phyloP scores from a whole-genome alignment of 2,888 invertebrate species.

The Xanthorhoe spadicearia region DNA sequence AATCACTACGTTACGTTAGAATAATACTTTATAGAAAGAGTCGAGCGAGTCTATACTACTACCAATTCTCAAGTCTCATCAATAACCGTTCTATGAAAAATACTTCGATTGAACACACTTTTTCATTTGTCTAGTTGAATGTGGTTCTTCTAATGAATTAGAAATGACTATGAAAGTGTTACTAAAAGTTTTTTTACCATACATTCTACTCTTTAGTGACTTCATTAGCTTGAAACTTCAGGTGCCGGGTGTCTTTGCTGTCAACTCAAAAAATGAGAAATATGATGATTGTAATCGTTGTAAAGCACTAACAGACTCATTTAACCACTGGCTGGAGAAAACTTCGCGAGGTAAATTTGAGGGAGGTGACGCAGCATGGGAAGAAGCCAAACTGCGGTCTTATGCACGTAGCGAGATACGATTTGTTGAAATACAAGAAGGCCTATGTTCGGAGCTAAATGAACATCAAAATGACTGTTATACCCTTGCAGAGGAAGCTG shows the following conservation, averaged over 20 bases:
- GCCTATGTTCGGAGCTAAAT: conserved; percentile 89
- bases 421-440: conserved; percentile 95
- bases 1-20: no score
- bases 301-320: conserved; percentile 89
- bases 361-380: conserved; percentile 97
- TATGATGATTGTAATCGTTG: conserved; percentile 88
- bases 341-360: conserved; percentile 95
- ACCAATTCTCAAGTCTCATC: no score
- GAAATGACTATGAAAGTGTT: conserved; percentile 30
- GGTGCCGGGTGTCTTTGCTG: conserved; percentile 40
- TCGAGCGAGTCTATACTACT: no score
- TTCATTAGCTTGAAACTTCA: conserved; percentile 48
- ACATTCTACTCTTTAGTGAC: conserved; percentile 48
- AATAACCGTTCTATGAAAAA: no score
- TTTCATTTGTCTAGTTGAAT: no score
- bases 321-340: conserved; percentile 90
- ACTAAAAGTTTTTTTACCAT: conserved; percentile 42
- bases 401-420: conserved; percentile 95
- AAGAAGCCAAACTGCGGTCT: conserved; percentile 92
- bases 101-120: no score
- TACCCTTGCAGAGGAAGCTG: conserved; percentile 90
- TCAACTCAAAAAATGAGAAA: conserved; percentile 35
- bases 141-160: not conserved
- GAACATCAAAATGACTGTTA: conserved; percentile 93
- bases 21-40: no score